Base-by-base conservation (phyloP, 2,888 invertebrate genomes). In the Hydropsyche betteni region DNA sequence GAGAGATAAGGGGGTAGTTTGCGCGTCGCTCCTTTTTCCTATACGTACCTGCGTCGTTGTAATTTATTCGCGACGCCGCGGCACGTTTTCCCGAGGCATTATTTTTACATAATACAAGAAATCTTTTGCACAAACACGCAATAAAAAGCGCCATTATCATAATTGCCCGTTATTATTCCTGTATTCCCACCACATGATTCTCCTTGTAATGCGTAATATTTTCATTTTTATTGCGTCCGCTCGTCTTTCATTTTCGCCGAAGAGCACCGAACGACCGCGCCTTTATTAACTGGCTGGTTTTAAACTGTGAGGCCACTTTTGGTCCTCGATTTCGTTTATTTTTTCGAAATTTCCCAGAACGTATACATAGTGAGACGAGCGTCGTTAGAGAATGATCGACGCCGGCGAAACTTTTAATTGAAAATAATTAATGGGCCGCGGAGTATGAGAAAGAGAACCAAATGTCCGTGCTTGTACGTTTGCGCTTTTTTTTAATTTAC, bases 81-180 rank as follows among this genome's bases (percentile, higher is more conserved):
- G 72, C 72, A 61, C 58, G 72, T 72, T 72, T 72, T 36, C 72
- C 55, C 72, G 50, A 70, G 70, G 75, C 70, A 70, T 75, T 75
- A 75, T 75, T 75, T 75, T 70, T 75, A 55, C 75, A 70, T 75
- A 58, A 58, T 61, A 58, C 72, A 72, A 72, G 68, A 69, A 58
- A 75, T 55, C 55, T 75, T 75, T 75, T 75, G 75, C 75, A 70
- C 75, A 70, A 75, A 75, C 75, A 75, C 75, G 75, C 75, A 75
- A 75, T 75, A 58, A 75, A 76, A 51, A 55, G 68, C 68, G 55
- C 76, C 75, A 79, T 79, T 79, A 77, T 74, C 79, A 79, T 79
- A 79, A 79, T 79, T 79, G 76, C 69, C 72, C 68, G 75, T 75
- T 77, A 76, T 77, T 79, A 77, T 77, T 76, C 77, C 75, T 69